Evolutionary conservation across 1,140 invertebrate genomes (phyloP), one percentile per base, ranked within the genome.

Genomic region (Drosophila bipectinata): DNA sequence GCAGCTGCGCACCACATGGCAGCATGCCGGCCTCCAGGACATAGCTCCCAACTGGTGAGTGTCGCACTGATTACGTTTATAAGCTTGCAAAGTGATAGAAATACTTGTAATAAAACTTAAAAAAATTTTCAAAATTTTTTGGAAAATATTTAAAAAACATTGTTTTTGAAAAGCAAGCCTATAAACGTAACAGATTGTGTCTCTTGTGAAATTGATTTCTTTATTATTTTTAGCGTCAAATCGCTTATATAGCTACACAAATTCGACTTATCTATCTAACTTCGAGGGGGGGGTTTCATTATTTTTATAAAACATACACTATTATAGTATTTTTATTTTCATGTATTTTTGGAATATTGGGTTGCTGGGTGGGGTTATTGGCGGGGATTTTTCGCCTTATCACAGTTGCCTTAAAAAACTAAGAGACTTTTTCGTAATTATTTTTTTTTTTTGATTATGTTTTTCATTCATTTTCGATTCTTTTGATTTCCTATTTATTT

Each of bases 1-100:
- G 59, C 97, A 98, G 92, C 92, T 98, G 49, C 92, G 94, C 0
- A 93, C 95, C 79, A 96, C 73, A 54, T 91, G 90, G 90, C 77
- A 81, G 71, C 76, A 90, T 32, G 79, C 87, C 14, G 72, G 62
- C 3, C 63, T 91, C 49, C 76, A 91, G 47, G 41, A 78, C 37
- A 75, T 85, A 6, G 90, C 87, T 32, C 85, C 85, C 49, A 90
- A 88, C 56, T 91, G 90, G 90, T 91, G 69, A 91, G 90, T 87
- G 51, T 30, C 24, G 52, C 24, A 18, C 26, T 32, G 28, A 9
- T 57, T 57, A 47, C 18, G 15, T 63, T 30, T 58, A 47, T 47
- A 21, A 1, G 44, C 14, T 14, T 18, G 14, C 41, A 18, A 18
- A 18, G 18, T 18, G 1, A 18, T 18, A 18, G 18, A 18, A 18